Percentiles rank a stretch among this genome's conserved stretches.
Conservation (phyloP, 2,797 vertebrate genomes). For the Cirrhinus mrigala region DNA sequence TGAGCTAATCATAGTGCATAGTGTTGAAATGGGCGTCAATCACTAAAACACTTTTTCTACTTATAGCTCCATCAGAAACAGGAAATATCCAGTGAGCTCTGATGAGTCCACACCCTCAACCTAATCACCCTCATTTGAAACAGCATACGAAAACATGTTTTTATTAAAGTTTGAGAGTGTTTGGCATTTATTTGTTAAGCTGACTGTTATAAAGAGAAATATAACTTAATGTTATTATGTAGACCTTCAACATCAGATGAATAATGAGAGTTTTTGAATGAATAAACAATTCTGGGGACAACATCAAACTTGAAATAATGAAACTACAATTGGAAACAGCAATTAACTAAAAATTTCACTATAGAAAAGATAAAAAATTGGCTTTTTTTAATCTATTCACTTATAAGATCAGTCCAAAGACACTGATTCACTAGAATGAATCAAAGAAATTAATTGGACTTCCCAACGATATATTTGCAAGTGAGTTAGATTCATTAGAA, state of each 20-base stretch:
- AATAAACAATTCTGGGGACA: neutral
- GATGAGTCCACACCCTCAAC: conserved; percentile 12
- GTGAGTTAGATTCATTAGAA: neutral
- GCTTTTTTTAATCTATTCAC: neutral
- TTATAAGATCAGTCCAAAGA: neutral
- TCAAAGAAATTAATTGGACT: too few relatives aligned
- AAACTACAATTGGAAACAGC: neutral
- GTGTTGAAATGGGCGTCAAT: conserved; percentile 37
- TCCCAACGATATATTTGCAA: too few relatives aligned
- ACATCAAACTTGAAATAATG: neutral
- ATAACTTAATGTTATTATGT: neutral
- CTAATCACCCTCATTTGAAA: neutral
- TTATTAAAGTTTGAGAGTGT: neutral
- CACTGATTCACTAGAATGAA: too few relatives aligned
- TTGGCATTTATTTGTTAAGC: neutral
- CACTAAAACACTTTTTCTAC: conserved; percentile 14
- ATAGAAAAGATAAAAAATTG: neutral
- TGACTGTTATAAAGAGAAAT: neutral
- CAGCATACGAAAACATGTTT: neutral
- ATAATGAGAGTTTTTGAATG: neutral
- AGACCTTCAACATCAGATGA: neutral
- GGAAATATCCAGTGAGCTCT: conserved; percentile 31
- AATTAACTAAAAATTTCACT: neutral
- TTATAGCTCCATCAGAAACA: conserved; percentile 31
- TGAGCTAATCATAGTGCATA: conserved; percentile 56